Percentiles rank a stretch among this genome's conserved stretches.
phyloP scores from a whole-genome alignment of 2,113 vertebrate genomes.

The Lagopus leucura region DNA sequence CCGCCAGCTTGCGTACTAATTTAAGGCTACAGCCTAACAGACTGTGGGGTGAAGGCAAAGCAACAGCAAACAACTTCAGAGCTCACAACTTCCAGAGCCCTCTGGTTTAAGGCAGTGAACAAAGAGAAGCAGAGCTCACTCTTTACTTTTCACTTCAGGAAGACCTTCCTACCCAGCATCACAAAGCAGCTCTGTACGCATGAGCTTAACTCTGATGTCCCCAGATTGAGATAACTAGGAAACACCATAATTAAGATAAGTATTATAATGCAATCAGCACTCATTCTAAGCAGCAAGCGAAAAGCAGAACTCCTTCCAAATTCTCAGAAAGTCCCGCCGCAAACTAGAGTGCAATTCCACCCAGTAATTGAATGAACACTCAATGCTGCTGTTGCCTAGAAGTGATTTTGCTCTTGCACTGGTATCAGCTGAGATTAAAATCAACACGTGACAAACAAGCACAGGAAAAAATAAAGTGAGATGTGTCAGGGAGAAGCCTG shows the following conservation, averaged over 20 bases:
- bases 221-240: background rate
- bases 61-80: background rate
- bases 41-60: background rate
- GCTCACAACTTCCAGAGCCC: background rate
- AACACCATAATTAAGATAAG: background rate
- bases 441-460: background rate
- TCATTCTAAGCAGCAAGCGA: background rate
- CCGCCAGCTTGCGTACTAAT: background rate
- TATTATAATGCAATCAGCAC: background rate
- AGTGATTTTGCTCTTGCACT: background rate
- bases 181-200: fast-evolving
- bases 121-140: background rate
- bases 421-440: background rate
- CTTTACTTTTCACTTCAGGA: background rate
- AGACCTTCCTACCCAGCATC: background rate
- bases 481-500: too few relatives aligned
- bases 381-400: too few relatives aligned
- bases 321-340: background rate
- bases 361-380: background rate
- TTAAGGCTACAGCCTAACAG: background rate
- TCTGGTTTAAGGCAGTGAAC: background rate
- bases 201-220: background rate
- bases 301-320: background rate
- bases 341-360: background rate
- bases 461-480: background rate